phyloP scores from a whole-genome alignment of 2,888 invertebrate genomes.

The Dryomyza anilis region DNA sequence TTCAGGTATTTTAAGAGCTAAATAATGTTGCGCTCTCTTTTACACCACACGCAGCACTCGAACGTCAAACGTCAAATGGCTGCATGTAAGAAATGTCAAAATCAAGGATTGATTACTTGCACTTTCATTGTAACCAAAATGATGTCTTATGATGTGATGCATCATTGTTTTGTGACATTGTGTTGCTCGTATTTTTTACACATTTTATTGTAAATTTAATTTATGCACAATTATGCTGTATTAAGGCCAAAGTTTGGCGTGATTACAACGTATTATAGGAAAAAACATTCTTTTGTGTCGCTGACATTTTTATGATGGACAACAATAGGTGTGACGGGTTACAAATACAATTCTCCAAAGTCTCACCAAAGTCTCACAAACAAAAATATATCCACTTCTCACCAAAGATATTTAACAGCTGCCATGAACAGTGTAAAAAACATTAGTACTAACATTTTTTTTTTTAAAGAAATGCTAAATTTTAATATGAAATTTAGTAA shows the following conservation, averaged over 20 bases:
- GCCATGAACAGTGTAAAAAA: too few relatives aligned
- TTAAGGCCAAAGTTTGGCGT: neutral
- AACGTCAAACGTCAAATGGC: neutral
- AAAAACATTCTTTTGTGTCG: neutral
- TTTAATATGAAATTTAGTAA: too few relatives aligned
- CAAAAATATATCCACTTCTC: too few relatives aligned
- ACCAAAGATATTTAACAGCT: too few relatives aligned
- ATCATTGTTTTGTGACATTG: too few relatives aligned
- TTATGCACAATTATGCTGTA: neutral
- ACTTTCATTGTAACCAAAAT: constrained; percentile 2
- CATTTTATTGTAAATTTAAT: constrained; percentile 2
- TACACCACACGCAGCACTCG: neutral
- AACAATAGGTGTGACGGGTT: neutral
- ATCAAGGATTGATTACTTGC: constrained; percentile 44
- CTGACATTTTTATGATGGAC: neutral
- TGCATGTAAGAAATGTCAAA: constrained; percentile 41
- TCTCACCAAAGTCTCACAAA: too few relatives aligned
- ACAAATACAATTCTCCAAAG: too few relatives aligned
- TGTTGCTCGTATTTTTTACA: too few relatives aligned
- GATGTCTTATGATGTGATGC: constrained; percentile 15
- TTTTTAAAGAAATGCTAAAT: too few relatives aligned
- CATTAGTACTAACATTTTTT: too few relatives aligned
- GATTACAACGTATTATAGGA: neutral
- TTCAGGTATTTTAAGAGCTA: too few relatives aligned
- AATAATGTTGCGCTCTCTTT: too few relatives aligned